Percentiles rank a stretch among this genome's conserved stretches.
phyloP scores from a whole-genome alignment of 1,140 invertebrate genomes.

The Neotoxoptera formosana region DNA sequence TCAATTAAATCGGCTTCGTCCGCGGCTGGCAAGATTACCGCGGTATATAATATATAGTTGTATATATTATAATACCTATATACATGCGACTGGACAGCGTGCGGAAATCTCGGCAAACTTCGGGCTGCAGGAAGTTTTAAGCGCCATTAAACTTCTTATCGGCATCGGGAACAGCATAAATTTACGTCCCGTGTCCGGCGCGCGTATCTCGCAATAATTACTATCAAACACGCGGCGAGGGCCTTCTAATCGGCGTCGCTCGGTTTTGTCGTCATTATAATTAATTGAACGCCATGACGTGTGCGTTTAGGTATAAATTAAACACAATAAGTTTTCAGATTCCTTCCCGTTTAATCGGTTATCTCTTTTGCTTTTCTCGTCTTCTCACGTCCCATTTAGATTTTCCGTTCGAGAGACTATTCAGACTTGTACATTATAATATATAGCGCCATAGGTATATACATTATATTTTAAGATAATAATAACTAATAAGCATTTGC shows the following conservation, averaged over 20 bases:
- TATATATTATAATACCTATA: background rate
- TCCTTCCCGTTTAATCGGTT: background rate
- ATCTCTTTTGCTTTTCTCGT: background rate
- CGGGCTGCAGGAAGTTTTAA: background rate
- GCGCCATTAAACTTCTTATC: slow-evolving; percentile 33
- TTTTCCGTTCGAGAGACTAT: background rate
- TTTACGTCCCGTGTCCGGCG: background rate
- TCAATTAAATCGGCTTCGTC: background rate
- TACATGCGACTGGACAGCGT: background rate
- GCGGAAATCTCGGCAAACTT: background rate
- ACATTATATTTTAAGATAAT: background rate
- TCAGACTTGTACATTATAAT: background rate
- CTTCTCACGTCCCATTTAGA: background rate
- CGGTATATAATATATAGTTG: background rate
- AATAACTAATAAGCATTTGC: background rate
- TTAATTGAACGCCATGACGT: slow-evolving; percentile 26
- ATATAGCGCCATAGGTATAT: background rate
- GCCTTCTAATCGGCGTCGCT: background rate
- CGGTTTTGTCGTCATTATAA: slow-evolving; percentile 25
- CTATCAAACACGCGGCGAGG: background rate
- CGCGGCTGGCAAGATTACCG: background rate
- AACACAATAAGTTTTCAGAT: background rate
- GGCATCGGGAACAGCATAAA: background rate
- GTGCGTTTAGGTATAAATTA: slow-evolving; percentile 12
- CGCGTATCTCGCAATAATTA: background rate